phyloP scores from a whole-genome alignment of 2,113 vertebrate species.

The Podarcis muralis region DNA sequence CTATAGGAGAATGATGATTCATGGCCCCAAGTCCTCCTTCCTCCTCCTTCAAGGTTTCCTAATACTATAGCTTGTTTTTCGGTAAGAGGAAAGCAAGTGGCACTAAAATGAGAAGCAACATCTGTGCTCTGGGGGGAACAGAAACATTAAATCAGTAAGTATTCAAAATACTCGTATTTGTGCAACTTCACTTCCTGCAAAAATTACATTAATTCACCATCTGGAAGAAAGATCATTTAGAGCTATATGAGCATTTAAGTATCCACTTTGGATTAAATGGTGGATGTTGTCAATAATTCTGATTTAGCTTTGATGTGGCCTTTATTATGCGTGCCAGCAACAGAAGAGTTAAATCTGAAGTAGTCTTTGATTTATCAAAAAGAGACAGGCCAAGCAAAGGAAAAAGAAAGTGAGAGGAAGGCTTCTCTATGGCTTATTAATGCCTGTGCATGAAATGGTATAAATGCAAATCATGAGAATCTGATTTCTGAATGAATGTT shows the following conservation, averaged over 20 bases:
- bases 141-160: constrained; percentile 75
- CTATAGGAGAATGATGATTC: constrained; percentile 43
- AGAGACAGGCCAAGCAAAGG: constrained; percentile 48
- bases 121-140: constrained; percentile 74
- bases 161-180: constrained; percentile 77
- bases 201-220: constrained; percentile 85
- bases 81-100: constrained; percentile 69
- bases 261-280: constrained; percentile 82
- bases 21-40: constrained; percentile 41
- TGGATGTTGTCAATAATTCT: constrained; percentile 80
- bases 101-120: constrained; percentile 74
- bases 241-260: constrained; percentile 80
- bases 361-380: constrained; percentile 71
- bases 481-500: constrained; percentile 47
- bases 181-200: constrained; percentile 81
- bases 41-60: constrained; percentile 46
- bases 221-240: constrained; percentile 81
- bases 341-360: constrained; percentile 78
- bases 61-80: constrained; percentile 64
- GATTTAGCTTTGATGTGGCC: constrained; percentile 82
- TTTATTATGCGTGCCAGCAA: constrained; percentile 76
- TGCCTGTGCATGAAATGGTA: constrained; percentile 53
- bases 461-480: constrained; percentile 21
- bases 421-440: constrained; percentile 47
- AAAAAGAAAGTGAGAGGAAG: constrained; percentile 48